phyloP scores from a whole-genome alignment of 2,888 invertebrate genomes.

The Eurytoma californica region DNA sequence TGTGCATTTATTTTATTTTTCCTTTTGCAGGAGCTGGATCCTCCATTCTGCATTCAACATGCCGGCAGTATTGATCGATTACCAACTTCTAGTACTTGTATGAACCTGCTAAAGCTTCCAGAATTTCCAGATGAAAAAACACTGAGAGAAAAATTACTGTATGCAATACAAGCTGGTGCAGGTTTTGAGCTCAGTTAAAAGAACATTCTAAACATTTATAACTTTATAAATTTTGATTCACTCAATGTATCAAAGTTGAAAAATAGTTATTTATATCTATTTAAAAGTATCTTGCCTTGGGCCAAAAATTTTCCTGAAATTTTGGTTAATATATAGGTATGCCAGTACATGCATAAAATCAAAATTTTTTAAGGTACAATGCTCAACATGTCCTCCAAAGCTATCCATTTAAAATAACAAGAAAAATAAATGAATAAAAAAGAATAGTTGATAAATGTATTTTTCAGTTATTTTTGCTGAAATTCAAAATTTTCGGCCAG shows the following conservation, averaged over 20 bases:
- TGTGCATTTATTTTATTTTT: constrained; percentile 1
- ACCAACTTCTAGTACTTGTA: constrained; percentile 98
- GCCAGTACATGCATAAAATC: background rate
- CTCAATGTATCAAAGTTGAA: constrained; percentile 14
- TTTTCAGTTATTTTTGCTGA: no score
- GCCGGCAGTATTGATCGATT: constrained; percentile 93
- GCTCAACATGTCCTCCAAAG: no score
- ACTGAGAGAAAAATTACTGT: constrained; percentile 89
- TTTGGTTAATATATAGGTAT: constrained; percentile 17
- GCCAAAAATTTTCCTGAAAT: background rate
- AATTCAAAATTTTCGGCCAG: no score
- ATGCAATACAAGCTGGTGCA: constrained; percentile 95
- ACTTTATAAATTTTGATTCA: constrained; percentile 23
- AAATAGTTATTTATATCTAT: constrained; percentile 38
- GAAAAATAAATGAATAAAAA: no score
- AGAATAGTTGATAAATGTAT: no score
- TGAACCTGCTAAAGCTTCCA: constrained; percentile 97
- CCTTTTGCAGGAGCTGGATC: constrained; percentile 87
- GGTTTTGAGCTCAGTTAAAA: constrained; percentile 95
- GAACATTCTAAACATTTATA: constrained; percentile 15
- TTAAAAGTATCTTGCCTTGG: constrained; percentile 9
- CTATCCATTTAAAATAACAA: no score
- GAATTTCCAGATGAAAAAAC: constrained; percentile 87
- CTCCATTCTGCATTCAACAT: constrained; percentile 96
- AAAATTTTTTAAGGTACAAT: no score